Conservation (phyloP, 2,113 vertebrate species). For the Elgaria multicarinata region DNA sequence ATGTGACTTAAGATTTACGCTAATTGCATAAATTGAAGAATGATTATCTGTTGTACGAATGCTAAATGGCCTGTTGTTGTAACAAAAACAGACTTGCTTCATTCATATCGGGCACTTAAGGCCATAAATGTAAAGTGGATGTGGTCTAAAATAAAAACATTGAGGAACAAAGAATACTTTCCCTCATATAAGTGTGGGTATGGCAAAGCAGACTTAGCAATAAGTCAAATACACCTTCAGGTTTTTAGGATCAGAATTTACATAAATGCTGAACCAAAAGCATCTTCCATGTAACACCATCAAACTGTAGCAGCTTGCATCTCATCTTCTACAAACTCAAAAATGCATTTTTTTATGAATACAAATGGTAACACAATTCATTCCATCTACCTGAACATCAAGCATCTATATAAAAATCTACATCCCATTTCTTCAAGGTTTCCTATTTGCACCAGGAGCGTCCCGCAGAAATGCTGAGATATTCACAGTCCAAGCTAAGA, state of each 20-base stretch:
- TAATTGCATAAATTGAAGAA: constrained; percentile 61
- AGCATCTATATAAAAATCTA: not conserved
- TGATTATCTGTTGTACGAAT: constrained; percentile 59
- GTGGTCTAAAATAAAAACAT: constrained; percentile 55
- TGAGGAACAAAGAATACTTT: constrained; percentile 35
- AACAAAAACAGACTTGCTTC: constrained; percentile 52
- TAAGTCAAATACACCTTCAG: constrained; percentile 36
- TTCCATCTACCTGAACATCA: constrained; percentile 8
- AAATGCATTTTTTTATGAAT: constrained; percentile 34
- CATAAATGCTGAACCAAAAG: constrained; percentile 11
- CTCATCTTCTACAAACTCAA: constrained; percentile 20
- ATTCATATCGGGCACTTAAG: constrained; percentile 53
- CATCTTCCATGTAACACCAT: constrained; percentile 37
- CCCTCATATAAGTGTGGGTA: not conserved
- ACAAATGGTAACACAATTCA: constrained; percentile 37
- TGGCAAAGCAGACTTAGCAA: constrained; percentile 20
- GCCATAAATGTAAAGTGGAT: constrained; percentile 42
- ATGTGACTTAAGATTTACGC: constrained; percentile 44
- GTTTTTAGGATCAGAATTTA: constrained; percentile 41
- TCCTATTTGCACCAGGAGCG: not conserved
- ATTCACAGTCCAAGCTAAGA: not conserved
- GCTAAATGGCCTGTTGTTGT: constrained; percentile 45
- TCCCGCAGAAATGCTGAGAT: not conserved
- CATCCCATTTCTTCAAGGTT: not conserved
- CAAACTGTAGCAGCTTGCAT: not conserved